Percentiles rank a stretch among this genome's conserved stretches.
Conservation (phyloP, 2,888 invertebrate species). For the Ptychoptera albimana region DNA sequence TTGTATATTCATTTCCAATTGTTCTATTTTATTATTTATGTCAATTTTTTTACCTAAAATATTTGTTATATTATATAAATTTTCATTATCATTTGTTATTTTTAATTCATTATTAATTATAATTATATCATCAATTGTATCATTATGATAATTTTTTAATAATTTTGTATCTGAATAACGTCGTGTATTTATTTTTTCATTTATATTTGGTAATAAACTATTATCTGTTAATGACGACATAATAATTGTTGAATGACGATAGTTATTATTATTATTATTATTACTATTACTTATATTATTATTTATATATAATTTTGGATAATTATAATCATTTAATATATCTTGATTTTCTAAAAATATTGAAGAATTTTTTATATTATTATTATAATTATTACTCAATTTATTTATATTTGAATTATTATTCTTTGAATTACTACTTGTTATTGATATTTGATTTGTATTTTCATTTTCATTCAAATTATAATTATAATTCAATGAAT, state of each 20-base stretch:
- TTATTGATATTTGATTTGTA: neutral
- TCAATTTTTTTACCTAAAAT: slow-evolving; percentile 5
- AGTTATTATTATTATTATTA: slow-evolving; percentile 6
- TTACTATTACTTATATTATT: no score
- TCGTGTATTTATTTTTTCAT: slow-evolving; percentile 23
- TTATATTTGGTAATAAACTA: slow-evolving; percentile 13
- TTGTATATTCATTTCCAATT: slow-evolving; percentile 29
- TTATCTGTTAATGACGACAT: slow-evolving; percentile 14
- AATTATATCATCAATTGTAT: slow-evolving; percentile 14
- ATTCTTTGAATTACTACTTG: neutral
- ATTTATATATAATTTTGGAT: slow-evolving; percentile 21
- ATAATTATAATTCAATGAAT: slow-evolving; percentile 31
- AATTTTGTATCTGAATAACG: slow-evolving; percentile 31
- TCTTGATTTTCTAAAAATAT: slow-evolving; percentile 31
- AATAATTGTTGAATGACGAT: slow-evolving; percentile 25
- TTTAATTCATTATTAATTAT: slow-evolving; percentile 4
- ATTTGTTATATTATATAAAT: slow-evolving; percentile 8
- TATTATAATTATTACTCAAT: slow-evolving; percentile 3
- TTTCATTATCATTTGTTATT: slow-evolving; percentile 3
- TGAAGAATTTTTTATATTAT: slow-evolving; percentile 21
- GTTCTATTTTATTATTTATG: slow-evolving; percentile 29
- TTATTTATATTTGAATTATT: slow-evolving; percentile 3
- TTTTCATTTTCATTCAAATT: slow-evolving; percentile 29
- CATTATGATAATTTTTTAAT: slow-evolving; percentile 17
- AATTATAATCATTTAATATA: slow-evolving; percentile 25